Evolutionary conservation across 2,888 invertebrate species (phyloP).

Genomic region (Drosophila flavopinicola): DNA sequence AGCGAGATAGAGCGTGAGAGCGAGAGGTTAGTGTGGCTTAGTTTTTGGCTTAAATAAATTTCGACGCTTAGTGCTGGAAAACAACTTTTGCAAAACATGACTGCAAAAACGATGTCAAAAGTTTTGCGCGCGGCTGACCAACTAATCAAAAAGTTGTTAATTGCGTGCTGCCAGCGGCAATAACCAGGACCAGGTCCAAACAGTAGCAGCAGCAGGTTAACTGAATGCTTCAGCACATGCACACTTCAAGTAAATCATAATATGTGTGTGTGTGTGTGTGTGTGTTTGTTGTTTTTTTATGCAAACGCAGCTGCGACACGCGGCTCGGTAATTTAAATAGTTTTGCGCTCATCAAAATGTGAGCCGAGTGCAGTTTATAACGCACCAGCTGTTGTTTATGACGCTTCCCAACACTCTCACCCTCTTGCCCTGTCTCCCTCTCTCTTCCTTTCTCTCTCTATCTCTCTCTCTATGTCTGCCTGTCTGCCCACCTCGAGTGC

Average conservation of each 20-base stretch:
- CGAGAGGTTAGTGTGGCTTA: constrained; percentile 34
- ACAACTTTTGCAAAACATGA: constrained; percentile 45
- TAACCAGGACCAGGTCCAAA: constrained; percentile 27
- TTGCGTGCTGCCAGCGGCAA: constrained; percentile 66
- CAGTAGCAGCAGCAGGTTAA: not conserved
- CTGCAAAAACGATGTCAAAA: constrained; percentile 68
- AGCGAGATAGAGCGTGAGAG: constrained; percentile 1
- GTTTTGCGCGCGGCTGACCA: constrained; percentile 69
- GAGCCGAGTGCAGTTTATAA: constrained; percentile 60
- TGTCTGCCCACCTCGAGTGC: constrained; percentile 44
- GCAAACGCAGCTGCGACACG: constrained; percentile 42
- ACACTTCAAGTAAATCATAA: not conserved
- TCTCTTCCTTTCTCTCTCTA: not conserved
- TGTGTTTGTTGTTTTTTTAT: constrained; percentile 26
- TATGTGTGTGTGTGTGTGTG: constrained; percentile 1
- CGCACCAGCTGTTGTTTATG: constrained; percentile 59
- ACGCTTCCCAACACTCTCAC: not conserved
- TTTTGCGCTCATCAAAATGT: constrained; percentile 54
- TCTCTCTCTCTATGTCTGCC: constrained; percentile 10
- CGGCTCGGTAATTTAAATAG: constrained; percentile 53
- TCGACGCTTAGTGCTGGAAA: constrained; percentile 42
- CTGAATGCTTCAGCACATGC: constrained; percentile 2
- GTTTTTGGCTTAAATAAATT: constrained; percentile 56
- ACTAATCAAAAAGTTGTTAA: constrained; percentile 74
- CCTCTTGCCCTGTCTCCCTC: not conserved